Base-by-base conservation (phyloP, 2,888 invertebrate genomes). In the Campoplex nolae region DNA sequence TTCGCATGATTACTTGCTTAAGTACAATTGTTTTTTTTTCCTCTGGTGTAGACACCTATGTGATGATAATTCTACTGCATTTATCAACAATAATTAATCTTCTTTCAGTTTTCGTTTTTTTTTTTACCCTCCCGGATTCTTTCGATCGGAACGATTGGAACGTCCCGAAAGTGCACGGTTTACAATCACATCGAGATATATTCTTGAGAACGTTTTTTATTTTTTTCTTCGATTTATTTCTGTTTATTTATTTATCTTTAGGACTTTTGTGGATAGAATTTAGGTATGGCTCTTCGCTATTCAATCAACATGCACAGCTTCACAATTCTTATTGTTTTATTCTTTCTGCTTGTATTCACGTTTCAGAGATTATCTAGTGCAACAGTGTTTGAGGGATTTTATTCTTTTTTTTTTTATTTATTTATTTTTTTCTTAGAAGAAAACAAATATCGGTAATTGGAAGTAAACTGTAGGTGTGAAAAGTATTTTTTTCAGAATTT, bases 11-110 rank as follows among this genome's bases (percentile, higher is more conserved):
- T 88, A 84, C 79, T 88, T 90, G 91, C 89, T 93, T 93, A 93
- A 93, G 93, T 93, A 93, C 93, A 92, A 90, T 89, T 23, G 23
- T 23, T 23, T 90, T 90, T 90, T 48, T 71, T 65, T 89, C 73
- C 62, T 88, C 90, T 85, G 89, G 89, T 89, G 91, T 86, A 83
- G 80, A 88, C 90, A 90, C 90, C 88, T 87, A 89, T 85, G 88
- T 88, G 54, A 35, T 87, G 86, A 87, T 89, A 88, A 85, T 87
- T 90, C 87, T 88, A 88, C 89, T 86, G 86, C 79, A 85, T 74
- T 75, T 79, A 82, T 68, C 79, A 85, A 74, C 87, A 81, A 70
- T 85, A 67, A 75, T 84, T 74, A 86, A 83, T 85, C 85, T 85
- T 83, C 75, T 71, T 78, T 83, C 81, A 68, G 32, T 68, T 75